Evolutionary conservation across 2,888 invertebrate species (phyloP).

Genomic region (Macrophya annulata): DNA sequence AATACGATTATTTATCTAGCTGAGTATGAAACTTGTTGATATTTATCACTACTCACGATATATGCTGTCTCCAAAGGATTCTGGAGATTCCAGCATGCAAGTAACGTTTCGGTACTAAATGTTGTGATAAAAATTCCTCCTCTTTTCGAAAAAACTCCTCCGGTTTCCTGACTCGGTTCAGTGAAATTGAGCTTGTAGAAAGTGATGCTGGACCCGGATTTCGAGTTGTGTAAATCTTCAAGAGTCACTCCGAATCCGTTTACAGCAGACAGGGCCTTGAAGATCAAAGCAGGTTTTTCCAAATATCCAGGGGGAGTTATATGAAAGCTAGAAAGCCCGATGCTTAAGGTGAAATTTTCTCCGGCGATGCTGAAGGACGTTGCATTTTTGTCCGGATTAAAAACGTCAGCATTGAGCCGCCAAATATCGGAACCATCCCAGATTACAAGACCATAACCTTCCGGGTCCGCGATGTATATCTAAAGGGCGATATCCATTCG

Average conservation of each 20-base stretch:
- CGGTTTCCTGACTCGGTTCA: constrained; percentile 49
- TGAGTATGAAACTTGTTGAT: not conserved
- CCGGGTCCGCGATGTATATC: constrained; percentile 67
- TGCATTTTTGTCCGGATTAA: constrained; percentile 59
- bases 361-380: constrained; percentile 75
- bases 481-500: constrained; percentile 49
- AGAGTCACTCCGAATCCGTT: not conserved
- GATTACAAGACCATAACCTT: constrained; percentile 63
- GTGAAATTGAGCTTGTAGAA: constrained; percentile 60
- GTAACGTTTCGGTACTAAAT: not conserved
- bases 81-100: constrained; percentile 14
- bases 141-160: not conserved
- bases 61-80: not conserved
- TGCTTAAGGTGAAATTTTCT: constrained; percentile 85
- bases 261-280: not conserved
- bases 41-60: not conserved
- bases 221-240: constrained; percentile 7
- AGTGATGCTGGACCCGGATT: not conserved
- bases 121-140: not conserved
- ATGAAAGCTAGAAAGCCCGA: constrained; percentile 86
- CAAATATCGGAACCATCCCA: constrained; percentile 59
- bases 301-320: constrained; percentile 79
- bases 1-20: not conserved
- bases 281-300: constrained; percentile 45
- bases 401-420: constrained; percentile 65